Conservation (phyloP, 1,140 invertebrate species). For the Caerostris darwini region DNA sequence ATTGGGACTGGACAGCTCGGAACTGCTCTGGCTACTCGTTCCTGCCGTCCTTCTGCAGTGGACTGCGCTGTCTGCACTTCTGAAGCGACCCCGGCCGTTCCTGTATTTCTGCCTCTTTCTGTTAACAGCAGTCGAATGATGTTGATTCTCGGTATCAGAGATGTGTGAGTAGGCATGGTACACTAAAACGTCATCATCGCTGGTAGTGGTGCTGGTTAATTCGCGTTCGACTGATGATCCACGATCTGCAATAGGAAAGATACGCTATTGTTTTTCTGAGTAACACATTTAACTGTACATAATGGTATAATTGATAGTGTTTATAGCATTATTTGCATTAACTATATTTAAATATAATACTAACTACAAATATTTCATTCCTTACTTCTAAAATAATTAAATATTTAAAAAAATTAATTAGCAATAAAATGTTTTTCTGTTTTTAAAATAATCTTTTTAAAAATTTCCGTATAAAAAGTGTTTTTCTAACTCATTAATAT, state of each 20-base stretch:
- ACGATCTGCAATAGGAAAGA: constrained; percentile 70
- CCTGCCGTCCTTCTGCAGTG: not conserved
- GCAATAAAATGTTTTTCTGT: no score
- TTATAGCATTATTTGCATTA: no score
- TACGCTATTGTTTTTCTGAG: not conserved
- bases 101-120: constrained; percentile 50
- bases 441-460: no score
- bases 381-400: no score
- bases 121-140: not conserved
- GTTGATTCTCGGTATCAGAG: constrained; percentile 84
- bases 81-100: constrained; percentile 41
- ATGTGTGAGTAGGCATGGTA: constrained; percentile 87
- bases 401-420: no score
- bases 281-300: not conserved
- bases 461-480: no score
- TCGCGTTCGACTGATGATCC: constrained; percentile 86
- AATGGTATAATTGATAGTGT: not conserved
- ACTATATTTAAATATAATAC: no score
- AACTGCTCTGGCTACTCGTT: constrained; percentile 82
- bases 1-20: constrained; percentile 93
- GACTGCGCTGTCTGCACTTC: not conserved
- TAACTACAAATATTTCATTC: no score
- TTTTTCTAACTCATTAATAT: no score
- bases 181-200: constrained; percentile 85
- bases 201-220: constrained; percentile 84